phyloP scores from a whole-genome alignment of 1,140 invertebrate genomes.

The Rhagoletis pomonella region DNA sequence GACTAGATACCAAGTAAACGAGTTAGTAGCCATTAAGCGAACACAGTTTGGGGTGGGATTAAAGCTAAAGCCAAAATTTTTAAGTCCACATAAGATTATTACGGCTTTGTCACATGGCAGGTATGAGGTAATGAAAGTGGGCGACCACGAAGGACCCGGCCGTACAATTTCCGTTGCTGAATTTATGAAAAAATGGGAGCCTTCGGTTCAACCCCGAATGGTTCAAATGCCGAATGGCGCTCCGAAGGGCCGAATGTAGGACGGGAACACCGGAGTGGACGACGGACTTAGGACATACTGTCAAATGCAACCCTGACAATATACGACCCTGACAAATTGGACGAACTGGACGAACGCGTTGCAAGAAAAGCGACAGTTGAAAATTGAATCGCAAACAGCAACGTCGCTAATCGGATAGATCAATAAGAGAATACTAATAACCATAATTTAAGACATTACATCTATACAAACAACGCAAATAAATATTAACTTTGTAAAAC shows the following conservation, averaged over 20 bases:
- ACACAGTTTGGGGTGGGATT: constrained; percentile 67
- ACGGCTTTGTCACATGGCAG: not conserved
- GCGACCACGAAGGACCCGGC: not conserved
- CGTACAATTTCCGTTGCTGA: not conserved
- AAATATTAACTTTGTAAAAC: no score
- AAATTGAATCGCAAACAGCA: no score
- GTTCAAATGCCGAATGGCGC: constrained; percentile 16
- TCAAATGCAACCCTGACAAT: no score
- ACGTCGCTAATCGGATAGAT: no score
- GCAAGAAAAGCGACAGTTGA: no score
- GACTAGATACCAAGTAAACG: constrained; percentile 63
- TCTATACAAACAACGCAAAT: no score
- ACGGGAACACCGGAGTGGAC: no score
- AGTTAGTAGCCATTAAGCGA: constrained; percentile 71
- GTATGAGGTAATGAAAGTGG: constrained; percentile 13
- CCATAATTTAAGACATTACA: no score
- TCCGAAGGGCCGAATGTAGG: constrained; percentile 31
- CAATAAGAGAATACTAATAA: no score
- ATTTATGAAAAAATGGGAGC: constrained; percentile 16
- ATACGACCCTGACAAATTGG: no score
- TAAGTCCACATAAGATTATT: constrained; percentile 64
- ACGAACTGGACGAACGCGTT: no score
- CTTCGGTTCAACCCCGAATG: not conserved
- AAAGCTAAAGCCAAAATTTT: constrained; percentile 67
- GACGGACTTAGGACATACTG: no score